Evolutionary conservation across 2,113 vertebrate genomes (phyloP), one percentile per base, ranked within the genome.

Genomic region (Megatriorchis doriae): DNA sequence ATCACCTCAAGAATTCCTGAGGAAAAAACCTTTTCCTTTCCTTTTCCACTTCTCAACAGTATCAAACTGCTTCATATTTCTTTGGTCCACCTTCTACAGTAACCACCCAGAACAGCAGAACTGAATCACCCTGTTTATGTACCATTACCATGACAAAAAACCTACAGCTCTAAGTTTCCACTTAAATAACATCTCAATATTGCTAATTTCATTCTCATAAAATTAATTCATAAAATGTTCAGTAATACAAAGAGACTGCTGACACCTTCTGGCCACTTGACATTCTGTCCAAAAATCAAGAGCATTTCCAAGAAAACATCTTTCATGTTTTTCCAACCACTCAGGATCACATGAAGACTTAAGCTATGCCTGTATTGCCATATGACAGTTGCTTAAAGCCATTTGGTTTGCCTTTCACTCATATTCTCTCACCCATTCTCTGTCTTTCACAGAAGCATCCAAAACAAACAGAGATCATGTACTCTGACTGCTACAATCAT

Each of bases 211-310:
- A 31, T 11, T 34, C 50, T 45, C n/a, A 70, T n/a, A 6, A 83
- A 78, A 74, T 86, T 50, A 91, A 61, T 59, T 72, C 7, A 72
- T 84, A n/a, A 61, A 52, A 36, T 0, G 0, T 43, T 90, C 65
- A 34, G 31, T 32, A 94, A 74, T 10, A 88, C 45, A 78, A 65
- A 96, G 92, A 55, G 82, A 81, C 84, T 97, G 94, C 85, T 93
- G 94, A 96, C 97, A 97, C 94, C 97, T 97, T 88, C 96, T 98
- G 97, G 97, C 43, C 87, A 94, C 61, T 78, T 50, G 38, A 87
- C 81, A 95, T 50, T 45, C 73, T 80, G 45, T 21, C 67, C 38
- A 91, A 80, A 90, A 72, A n/a, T 5, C 81, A 85, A 55, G 32
- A 89, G 9, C 10, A 82, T 50, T 94, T 86, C 71, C 84, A 78